Evolutionary conservation across 2,888 invertebrate genomes (phyloP), one percentile per base, ranked within the genome.

Genomic region (Melipona beecheii): DNA sequence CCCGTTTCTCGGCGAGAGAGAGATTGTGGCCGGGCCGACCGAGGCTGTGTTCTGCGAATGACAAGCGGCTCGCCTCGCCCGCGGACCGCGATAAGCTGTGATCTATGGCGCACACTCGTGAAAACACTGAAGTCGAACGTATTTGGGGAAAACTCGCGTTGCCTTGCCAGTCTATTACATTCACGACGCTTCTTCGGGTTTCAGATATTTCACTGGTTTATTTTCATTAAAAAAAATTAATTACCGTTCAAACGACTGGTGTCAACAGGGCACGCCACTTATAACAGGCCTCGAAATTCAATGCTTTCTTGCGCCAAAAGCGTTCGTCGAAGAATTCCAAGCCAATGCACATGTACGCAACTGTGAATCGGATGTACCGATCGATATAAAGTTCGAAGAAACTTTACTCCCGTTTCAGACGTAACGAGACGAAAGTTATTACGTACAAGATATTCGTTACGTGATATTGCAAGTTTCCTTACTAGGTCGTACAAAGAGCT

Each of bases 31-130:
- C 43, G 58, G 75, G 72, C 50, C 75, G 75, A 27, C 75, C 21
- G 68, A 56, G 80, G 70, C 62, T 60, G 72, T 62, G 72, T 62
- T 65, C 74, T 75, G 75, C 85, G 81, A 85, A 81, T 85, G 85
- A 85, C 85, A 85, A 85, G 56, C 56, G 66, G 15, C 52, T 62
- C 52, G 66, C 6, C 69, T 56, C 43, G 60, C 70, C 62, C 5
- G 58, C 11, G 5, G 0, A 70, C 21, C 27, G n/a, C 49, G 75
- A 75, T 75, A 75, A 75, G 9, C 21, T 9, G 24, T 1, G 36
- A 27, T 36, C 43, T 54, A 58, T 15, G 15, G 1, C 52, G 65
- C 43, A 65, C 21, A 27, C 19, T 17, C 1, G n/a, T 15, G 21
- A 13, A n/a, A 19, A n/a, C 11, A 11, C n/a, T 68, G 13, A 11